These are phyloP conservation scores for Druon quercuslanigerum DNA, from an alignment of 1,140 invertebrate genomes.

Conservation along the genomic window DNA sequence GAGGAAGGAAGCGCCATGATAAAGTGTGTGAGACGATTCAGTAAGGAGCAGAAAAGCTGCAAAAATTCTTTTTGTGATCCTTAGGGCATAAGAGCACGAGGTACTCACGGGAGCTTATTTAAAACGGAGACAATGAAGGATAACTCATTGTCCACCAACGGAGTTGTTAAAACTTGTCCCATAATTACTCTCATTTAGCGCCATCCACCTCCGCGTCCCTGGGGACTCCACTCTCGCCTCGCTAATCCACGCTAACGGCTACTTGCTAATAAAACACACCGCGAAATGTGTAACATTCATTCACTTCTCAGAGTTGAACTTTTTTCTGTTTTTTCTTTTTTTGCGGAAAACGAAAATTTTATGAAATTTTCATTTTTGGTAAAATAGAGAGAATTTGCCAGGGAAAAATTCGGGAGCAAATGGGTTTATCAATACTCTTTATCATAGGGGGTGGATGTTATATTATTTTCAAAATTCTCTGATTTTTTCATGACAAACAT, in stretches of 20 bases:
- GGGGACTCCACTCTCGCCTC: constrained; percentile 48
- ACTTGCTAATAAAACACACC: constrained; percentile 60
- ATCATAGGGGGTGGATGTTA: too few species aligned
- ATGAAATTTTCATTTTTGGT: too few species aligned
- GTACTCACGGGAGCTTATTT: constrained; percentile 66
- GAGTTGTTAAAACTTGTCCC: constrained; percentile 74
- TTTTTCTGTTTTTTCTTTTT: too few species aligned
- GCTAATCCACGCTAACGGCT: constrained; percentile 56
- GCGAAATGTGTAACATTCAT: constrained; percentile 47
- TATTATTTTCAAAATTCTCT: too few species aligned
- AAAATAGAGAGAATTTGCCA: too few species aligned
- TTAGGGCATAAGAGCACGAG: constrained; percentile 31
- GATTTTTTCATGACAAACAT: too few species aligned
- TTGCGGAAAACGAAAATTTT: constrained; percentile 34
- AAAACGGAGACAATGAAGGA: constrained; percentile 70
- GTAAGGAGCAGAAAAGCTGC: not conserved
- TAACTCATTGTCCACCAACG: constrained; percentile 70
- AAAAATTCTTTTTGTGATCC: constrained; percentile 47
- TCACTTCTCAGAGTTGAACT: not conserved
- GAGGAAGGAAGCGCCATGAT: too few species aligned
- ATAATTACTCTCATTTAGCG: constrained; percentile 73
- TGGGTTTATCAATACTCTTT: too few species aligned
- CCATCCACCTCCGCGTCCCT: constrained; percentile 54
- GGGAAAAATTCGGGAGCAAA: too few species aligned
- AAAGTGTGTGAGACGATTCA: not conserved